Conservation (phyloP, 2,888 invertebrate species). For the Stenichneumon culpator region DNA sequence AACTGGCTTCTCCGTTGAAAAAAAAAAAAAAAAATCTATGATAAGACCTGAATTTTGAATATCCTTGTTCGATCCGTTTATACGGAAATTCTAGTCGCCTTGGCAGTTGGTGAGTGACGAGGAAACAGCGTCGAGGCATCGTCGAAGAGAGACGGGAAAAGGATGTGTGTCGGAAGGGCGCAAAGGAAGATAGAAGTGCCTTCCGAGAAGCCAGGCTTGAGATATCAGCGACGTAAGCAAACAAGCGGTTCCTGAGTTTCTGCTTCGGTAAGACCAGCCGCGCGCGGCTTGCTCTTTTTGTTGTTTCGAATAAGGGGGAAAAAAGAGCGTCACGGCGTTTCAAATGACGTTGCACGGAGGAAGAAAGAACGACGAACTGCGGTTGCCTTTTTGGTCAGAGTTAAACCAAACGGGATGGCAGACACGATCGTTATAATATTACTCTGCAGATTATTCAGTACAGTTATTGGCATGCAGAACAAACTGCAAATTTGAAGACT, state of each 20-base stretch:
- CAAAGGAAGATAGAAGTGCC: slow-evolving; percentile 33
- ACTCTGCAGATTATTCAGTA: background rate
- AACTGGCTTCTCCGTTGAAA: background rate
- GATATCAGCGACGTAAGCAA: slow-evolving; percentile 68
- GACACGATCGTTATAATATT: background rate
- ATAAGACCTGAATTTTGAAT: background rate
- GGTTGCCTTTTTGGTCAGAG: slow-evolving; percentile 62
- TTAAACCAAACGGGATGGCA: slow-evolving; percentile 69
- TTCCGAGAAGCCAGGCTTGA: slow-evolving; percentile 71
- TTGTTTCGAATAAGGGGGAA: slow-evolving; percentile 7
- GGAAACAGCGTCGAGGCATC: slow-evolving; percentile 29
- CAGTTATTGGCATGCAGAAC: background rate
- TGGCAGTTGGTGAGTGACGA: background rate
- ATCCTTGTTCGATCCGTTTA: background rate
- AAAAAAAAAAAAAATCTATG: background rate
- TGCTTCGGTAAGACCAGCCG: slow-evolving; percentile 63
- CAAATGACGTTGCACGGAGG: slow-evolving; percentile 31
- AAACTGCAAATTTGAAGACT: no score
- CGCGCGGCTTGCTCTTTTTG: slow-evolving; percentile 58
- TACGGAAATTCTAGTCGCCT: background rate
- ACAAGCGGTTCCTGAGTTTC: slow-evolving; percentile 52
- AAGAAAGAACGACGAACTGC: slow-evolving; percentile 20
- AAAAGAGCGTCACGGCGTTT: slow-evolving; percentile 45
- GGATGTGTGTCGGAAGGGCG: slow-evolving; percentile 15
- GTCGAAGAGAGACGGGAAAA: slow-evolving; percentile 16